Conservation (phyloP, 37 sponge, comb jelly and placozoan genomes). For the Diacarnus erythraeanus region DNA sequence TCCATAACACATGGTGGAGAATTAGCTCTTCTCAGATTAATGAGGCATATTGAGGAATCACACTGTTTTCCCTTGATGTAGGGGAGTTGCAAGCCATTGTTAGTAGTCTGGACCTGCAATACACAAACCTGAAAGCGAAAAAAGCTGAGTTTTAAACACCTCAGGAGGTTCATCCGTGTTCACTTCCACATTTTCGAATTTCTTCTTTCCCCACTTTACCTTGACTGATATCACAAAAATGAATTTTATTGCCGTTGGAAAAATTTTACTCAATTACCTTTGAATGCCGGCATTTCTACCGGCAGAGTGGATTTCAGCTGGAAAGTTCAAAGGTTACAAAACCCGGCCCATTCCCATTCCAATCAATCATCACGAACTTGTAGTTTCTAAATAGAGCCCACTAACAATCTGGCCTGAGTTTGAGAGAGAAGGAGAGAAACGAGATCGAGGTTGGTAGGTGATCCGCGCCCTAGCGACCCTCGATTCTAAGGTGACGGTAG, state of each 20-base stretch:
- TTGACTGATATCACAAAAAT: constrained; percentile 54
- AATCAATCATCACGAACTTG: neutral
- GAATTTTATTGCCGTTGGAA: no score
- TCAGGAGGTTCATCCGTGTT: constrained; percentile 88
- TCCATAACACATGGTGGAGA: neutral
- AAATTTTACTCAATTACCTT: neutral
- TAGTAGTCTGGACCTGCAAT: no score
- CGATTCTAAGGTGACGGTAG: neutral
- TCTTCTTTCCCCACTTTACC: constrained; percentile 98
- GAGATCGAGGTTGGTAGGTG: neutral
- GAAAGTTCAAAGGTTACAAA: neutral
- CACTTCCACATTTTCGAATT: constrained; percentile 83
- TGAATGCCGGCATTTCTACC: constrained; percentile 15
- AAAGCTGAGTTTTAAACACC: constrained; percentile 87
- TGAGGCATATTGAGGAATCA: neutral
- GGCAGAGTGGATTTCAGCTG: neutral
- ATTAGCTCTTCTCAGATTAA: neutral
- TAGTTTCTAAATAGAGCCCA: constrained; percentile 12
- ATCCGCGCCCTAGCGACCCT: neutral
- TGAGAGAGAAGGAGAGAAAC: neutral
- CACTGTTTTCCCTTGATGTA: neutral
- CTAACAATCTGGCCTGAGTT: neutral
- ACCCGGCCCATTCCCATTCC: neutral
- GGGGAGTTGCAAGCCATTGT: neutral
- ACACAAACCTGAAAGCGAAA: constrained; percentile 76